Percentiles rank a stretch among this genome's conserved stretches.
Conservation (phyloP, 2,888 invertebrate species). For the Odontocerum albicorne region DNA sequence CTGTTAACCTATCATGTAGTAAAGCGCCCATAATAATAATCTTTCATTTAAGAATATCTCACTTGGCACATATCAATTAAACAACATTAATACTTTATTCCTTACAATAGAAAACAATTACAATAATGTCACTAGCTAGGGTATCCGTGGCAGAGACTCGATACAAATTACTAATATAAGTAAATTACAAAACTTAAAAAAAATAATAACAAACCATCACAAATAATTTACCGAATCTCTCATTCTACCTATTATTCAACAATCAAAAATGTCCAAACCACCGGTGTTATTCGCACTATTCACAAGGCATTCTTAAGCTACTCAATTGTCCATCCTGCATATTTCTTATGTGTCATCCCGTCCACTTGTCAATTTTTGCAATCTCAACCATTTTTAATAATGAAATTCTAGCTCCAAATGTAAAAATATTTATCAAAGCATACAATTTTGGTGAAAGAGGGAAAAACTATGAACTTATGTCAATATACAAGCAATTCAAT, state of each 20-base stretch:
- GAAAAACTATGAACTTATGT: no score
- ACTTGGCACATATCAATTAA: constrained; percentile 36
- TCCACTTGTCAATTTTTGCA: no score
- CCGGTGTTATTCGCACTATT: constrained; percentile 17
- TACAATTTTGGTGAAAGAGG: no score
- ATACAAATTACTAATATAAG: constrained; percentile 25
- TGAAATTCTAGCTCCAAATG: no score
- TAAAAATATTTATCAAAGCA: no score
- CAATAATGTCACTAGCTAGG: constrained; percentile 27
- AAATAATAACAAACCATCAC: constrained; percentile 23
- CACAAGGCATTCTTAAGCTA: constrained; percentile 1
- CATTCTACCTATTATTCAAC: constrained; percentile 15
- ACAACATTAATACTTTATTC: constrained; percentile 33
- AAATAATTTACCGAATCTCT: constrained; percentile 15
- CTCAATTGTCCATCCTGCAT: neutral
- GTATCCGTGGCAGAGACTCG: neutral
- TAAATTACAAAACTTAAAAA: constrained; percentile 29
- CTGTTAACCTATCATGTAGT: no score
- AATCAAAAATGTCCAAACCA: constrained; percentile 29
- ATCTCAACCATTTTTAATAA: no score
- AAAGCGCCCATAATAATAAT: no score
- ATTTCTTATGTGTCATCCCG: neutral
- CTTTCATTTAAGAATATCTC: constrained; percentile 36
- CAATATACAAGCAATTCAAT: no score
- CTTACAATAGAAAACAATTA: constrained; percentile 36